phyloP scores from a whole-genome alignment of 2,888 invertebrate genomes.

The Microplitis manilae region DNA sequence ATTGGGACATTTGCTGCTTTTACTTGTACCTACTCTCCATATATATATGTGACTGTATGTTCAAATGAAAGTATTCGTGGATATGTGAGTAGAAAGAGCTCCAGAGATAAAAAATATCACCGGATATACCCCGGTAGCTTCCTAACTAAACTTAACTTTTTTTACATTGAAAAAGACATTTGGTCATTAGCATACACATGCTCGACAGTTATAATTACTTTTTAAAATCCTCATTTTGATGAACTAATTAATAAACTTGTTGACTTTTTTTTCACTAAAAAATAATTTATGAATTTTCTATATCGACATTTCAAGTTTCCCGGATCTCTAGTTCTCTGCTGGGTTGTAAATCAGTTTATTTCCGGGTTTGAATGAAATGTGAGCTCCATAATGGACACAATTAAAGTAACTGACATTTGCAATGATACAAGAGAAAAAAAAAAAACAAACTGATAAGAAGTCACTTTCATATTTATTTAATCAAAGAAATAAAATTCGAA shows the following conservation, averaged over 20 bases:
- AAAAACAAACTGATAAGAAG: too few relatives aligned
- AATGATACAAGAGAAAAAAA: too few relatives aligned
- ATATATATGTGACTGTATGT: background rate
- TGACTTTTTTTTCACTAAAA: too few relatives aligned
- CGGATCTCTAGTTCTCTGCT: too few relatives aligned
- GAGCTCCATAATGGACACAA: too few relatives aligned
- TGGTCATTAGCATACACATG: background rate
- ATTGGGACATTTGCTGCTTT: background rate
- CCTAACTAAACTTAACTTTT: background rate
- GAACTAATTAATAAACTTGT: background rate
- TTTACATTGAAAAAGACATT: background rate
- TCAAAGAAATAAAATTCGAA: too few relatives aligned
- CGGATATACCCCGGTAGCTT: background rate
- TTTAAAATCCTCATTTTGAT: background rate
- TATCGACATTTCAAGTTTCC: too few relatives aligned
- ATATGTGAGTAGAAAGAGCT: background rate
- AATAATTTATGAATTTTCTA: too few relatives aligned
- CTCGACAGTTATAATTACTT: background rate
- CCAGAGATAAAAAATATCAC: background rate
- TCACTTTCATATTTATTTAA: too few relatives aligned
- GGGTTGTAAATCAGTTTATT: too few relatives aligned
- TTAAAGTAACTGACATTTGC: too few relatives aligned
- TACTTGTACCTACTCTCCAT: background rate
- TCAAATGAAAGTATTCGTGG: background rate
- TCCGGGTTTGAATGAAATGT: too few relatives aligned